Evolutionary conservation across 2,113 vertebrate species (phyloP).

Genomic region (Jaculus jaculus): DNA sequence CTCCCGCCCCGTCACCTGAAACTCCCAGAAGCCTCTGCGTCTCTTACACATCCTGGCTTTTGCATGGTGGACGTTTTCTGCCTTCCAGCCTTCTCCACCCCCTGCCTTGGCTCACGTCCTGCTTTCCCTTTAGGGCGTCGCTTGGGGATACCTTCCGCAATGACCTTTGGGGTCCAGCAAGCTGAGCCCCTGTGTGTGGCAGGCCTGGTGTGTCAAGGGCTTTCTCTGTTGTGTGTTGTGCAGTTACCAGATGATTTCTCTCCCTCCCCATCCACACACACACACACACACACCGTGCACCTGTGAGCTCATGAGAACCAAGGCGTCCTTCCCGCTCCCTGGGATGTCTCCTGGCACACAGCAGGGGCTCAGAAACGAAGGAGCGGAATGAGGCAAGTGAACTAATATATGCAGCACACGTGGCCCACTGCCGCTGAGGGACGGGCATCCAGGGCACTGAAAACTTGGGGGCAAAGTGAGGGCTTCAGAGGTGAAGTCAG

Average conservation of each 20-base stretch:
- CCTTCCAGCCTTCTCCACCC: fast-evolving
- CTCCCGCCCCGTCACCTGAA: background rate
- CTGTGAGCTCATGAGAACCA: background rate
- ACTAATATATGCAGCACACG: fast-evolving
- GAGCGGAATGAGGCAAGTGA: background rate
- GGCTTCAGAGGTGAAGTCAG: background rate
- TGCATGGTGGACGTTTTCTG: background rate
- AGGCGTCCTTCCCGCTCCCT: background rate
- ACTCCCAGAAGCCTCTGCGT: background rate
- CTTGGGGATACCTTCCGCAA: background rate
- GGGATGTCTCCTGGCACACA: fast-evolving
- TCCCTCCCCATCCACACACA: background rate
- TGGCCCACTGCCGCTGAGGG: fast-evolving
- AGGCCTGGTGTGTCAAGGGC: background rate
- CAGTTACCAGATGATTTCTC: fast-evolving
- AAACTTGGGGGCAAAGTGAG: background rate
- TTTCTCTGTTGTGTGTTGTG: fast-evolving
- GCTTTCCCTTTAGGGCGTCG: background rate
- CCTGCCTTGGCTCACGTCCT: background rate
- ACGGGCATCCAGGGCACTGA: background rate
- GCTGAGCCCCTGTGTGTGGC: fast-evolving
- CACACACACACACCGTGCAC: fast-evolving
- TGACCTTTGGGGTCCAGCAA: fast-evolving
- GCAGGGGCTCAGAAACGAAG: background rate
- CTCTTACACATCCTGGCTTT: background rate